Base-by-base conservation (phyloP, 2,888 invertebrate species). In the Tenthredo livida region DNA sequence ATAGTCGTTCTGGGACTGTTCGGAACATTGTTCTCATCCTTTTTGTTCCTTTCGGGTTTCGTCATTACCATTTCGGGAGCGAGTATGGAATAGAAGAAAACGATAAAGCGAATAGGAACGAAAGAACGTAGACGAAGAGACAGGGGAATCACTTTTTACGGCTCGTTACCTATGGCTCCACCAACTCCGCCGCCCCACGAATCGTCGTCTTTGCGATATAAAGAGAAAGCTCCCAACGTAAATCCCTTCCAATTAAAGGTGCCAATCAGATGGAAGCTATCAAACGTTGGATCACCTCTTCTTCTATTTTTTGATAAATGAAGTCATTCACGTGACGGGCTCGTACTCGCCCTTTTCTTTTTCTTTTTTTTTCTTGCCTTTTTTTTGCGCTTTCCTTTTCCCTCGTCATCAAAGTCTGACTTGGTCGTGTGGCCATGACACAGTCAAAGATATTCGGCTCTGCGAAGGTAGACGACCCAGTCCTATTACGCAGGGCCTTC, bases 211-310 rank as follows among this genome's bases (percentile, higher is more conserved):
- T 17, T 29, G 9, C 67, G 83, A 83, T 83, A 83, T 83, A 83
- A 83, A 67, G 50, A 43, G 61, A 67, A 33, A 65, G 25, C 15
- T 67, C 2, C 83, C 33, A 67, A 29, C 43, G 70, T n/a, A 33
- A 83, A 83, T 83, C 67, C 67, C 83, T 83, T 83, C 83, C 83
- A 83, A 83, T 83, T 83, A 83, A 83, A 83, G 83, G 83, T 83
- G 83, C 83, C 83, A 83, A 83, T 83, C 83, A 67, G 67, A 83
- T 50, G 67, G 43, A 70, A n/a, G 33, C 83, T 67, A 47, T 83
- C 83, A 83, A 83, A 83, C 83, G 67, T 47, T 61, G 37, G 83
- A 83, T 50, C 6, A 10, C 67, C 43, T 67, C 25, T 47, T 82
- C 29, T 43, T 47, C 12, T 70, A 43, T 70, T 47, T 65, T 61